Base-by-base conservation (phyloP, 2,797 vertebrate species). In the Myoxocephalus aenaeus region DNA sequence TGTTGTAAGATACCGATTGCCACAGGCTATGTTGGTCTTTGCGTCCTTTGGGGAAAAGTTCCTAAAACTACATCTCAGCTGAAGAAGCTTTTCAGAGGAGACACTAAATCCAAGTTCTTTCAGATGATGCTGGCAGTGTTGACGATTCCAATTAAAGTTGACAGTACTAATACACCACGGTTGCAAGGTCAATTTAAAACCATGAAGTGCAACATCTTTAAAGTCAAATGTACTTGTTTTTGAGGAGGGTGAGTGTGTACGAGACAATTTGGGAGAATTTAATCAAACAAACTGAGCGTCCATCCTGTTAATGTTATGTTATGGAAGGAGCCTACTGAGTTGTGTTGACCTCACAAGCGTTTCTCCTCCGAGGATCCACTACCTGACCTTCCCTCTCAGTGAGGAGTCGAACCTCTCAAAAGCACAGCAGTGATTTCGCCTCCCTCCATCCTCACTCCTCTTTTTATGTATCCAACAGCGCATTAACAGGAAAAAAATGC, bases 381-480 rank as follows among this genome's bases (percentile, higher is more conserved):
- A 82, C 68, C 80, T 84, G 80, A 82, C 85, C 81, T 65, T 68
- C 63, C 40, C 48, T 82, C 75, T 17, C 64, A 81, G 70, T 7
- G 74, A 77, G 72, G 38, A 65, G 50, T 63, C 53, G 2, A 22
- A 36, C 46, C 57, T 67, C 80, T 83, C 34, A 68, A 82, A 88
- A 71, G 76, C 79, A 61, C 80, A 82, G 87, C 75, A 61, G 82
- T 61, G 75, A 74, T 78, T 68, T 65, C 5, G 44, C 70, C 83
- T 77, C 77, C 82, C 82, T 89, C 67, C 73, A 73, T 79, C 77
- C 74, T 83, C 61, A 14, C 70, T 86, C 73, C 75, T 83, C 83
- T 89, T 88, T 92, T 93, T 81, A 90, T 89, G 90, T 90, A 82
- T 84, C 84, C 80, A 84, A 83, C 80, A 80, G 87, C 62, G 57